Evolutionary conservation across 2,797 vertebrate genomes (phyloP).

Genomic region (Antennarius maculatus): DNA sequence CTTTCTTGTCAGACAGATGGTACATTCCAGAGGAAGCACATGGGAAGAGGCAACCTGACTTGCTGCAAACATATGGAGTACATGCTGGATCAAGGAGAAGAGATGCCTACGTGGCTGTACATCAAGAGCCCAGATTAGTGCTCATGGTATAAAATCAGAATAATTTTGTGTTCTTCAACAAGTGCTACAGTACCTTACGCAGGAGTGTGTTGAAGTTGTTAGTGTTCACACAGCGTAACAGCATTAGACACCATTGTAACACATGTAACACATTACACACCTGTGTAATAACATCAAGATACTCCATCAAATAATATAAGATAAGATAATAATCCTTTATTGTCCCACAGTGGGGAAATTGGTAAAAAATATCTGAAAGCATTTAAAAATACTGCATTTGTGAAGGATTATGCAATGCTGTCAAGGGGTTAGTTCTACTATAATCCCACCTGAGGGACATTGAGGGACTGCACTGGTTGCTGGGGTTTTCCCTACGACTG

Average conservation of each 20-base stretch:
- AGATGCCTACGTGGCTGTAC: conserved; percentile 1
- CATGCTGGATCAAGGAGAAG: conserved; percentile 19
- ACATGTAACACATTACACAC: too few species aligned
- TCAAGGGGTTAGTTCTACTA: too few species aligned
- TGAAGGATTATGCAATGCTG: too few species aligned
- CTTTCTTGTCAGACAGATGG: conserved; percentile 13
- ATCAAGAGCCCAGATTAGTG: conserved; percentile 23
- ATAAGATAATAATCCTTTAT: too few species aligned
- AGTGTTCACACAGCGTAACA: conserved; percentile 17
- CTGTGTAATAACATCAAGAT: conserved; percentile 23
- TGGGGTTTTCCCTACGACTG: conserved; percentile 47
- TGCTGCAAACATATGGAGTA: conserved; percentile 17
- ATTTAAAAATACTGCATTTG: too few species aligned
- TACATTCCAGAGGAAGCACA: conserved; percentile 12
- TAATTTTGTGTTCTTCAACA: conserved; percentile 18
- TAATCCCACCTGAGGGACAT: too few species aligned
- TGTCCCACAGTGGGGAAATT: too few species aligned
- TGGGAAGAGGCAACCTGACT: conserved; percentile 25
- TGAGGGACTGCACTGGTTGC: neutral
- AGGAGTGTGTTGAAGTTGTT: conserved; percentile 20
- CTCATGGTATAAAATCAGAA: conserved; percentile 18
- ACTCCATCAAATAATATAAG: neutral
- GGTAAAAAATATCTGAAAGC: too few species aligned
- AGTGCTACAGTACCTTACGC: conserved; percentile 7
- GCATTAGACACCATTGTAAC: conserved; percentile 18